Conservation (phyloP, 1,140 invertebrate genomes). For the Lutraria rhynchaena region DNA sequence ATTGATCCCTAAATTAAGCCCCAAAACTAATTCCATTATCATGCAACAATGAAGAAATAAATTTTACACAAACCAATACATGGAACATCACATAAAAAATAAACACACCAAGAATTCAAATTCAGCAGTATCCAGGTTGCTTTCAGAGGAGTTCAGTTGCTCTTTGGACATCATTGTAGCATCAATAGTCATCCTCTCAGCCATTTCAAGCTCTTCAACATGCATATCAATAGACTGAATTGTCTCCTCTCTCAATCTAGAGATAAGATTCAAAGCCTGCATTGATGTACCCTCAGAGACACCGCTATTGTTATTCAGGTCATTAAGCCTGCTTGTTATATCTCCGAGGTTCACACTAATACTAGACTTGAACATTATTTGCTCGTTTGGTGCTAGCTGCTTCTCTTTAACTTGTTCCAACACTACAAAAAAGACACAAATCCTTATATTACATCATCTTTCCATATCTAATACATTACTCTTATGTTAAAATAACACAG, state of each 20-base stretch:
- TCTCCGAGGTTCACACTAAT: constrained; percentile 21
- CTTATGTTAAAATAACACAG: no score
- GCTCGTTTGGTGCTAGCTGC: constrained; percentile 28
- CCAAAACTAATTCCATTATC: no score
- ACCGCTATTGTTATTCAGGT: constrained; percentile 64
- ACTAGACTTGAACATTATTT: constrained; percentile 27
- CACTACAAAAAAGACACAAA: constrained; percentile 39
- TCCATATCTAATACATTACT: no score
- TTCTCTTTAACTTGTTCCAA: constrained; percentile 46
- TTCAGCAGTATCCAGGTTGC: constrained; percentile 7
- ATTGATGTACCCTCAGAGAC: constrained; percentile 54
- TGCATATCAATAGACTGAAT: constrained; percentile 14
- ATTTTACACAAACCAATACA: no score
- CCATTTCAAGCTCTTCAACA: constrained; percentile 25
- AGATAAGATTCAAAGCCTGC: constrained; percentile 56
- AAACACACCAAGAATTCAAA: constrained; percentile 32
- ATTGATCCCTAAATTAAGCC: no score
- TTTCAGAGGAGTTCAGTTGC: constrained; percentile 13
- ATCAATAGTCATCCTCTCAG: constrained; percentile 41
- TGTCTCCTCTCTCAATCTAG: constrained; percentile 52
- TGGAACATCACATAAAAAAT: no score
- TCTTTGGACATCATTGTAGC: constrained; percentile 38
- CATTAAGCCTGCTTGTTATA: constrained; percentile 58
- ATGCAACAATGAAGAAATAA: no score
- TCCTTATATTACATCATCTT: background rate